Base-by-base conservation (phyloP, 1,140 invertebrate genomes). In the Zaprionus africanus region DNA sequence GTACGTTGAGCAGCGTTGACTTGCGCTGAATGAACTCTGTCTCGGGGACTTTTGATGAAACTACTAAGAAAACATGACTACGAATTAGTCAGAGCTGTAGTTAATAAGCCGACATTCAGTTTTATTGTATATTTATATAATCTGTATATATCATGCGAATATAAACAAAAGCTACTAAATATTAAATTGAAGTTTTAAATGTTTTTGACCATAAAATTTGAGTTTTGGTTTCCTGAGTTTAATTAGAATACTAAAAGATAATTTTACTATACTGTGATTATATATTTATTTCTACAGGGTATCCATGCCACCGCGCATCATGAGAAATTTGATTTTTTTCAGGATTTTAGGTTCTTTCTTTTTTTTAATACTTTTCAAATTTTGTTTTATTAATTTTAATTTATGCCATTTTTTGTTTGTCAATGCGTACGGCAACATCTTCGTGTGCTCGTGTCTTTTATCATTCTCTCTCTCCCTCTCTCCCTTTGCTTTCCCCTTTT, bases 391-490 rank as follows among this genome's bases (percentile, higher is more conserved):
- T 76, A 73, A 78, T 84, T 84, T 88, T 88, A 88, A 87, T 87
- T 88, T 87, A 83, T 83, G 84, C 80, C 83, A 83, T 88, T 87
- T 87, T 88, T 81, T 87, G 72, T 86, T 78, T 86, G 83, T 86
- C 83, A 86, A 82, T 59, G 74, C 66, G 46, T 38, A 63, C 58
- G 71, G 38, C 65, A 54, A 68, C 51, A 31, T 71, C 59, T 75
- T 74, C 46, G 34, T 60, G 65, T 49, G 26, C 51, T 56, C 41
- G 43, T 41, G 24, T 51, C 43, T 49, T 31, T 43, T 19, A 38
- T 17, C 26, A 38, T 53, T 17, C 61, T 12, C 49, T 28, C 26
- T 56, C 51, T 53, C 41, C 57, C 53, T 24, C 62, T n/a, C 53
- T 11, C 5, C 22, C 22, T 22, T 56, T 56, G 22, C 22, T 22